Evolutionary conservation across 2,797 vertebrate genomes (phyloP).

Genomic region (Microcaecilia unicolor): DNA sequence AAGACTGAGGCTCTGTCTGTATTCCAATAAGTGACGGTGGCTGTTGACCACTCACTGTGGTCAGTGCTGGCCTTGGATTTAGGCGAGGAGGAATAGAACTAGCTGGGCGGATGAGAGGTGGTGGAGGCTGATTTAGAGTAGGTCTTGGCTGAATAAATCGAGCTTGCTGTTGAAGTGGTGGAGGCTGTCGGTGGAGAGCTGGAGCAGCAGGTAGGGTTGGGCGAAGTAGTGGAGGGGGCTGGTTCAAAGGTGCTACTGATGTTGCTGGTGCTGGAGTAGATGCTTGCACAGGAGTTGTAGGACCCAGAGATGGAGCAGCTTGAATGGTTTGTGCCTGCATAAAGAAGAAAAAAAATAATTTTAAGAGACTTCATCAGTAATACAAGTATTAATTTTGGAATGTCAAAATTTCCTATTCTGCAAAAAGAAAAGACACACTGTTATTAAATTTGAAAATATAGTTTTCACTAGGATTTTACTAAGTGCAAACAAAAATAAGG

Average conservation of each 20-base stretch:
- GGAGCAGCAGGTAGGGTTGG: conserved; percentile 86
- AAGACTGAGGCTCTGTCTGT: conserved; percentile 74
- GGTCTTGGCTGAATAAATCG: conserved; percentile 87
- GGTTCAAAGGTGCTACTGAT: conserved; percentile 70
- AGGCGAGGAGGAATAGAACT: conserved; percentile 84
- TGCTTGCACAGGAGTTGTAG: conserved; percentile 67
- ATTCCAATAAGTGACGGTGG: conserved; percentile 70
- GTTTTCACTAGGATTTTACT: too few species aligned
- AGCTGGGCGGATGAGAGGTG: conserved; percentile 85
- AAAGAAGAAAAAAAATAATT: conserved; percentile 45
- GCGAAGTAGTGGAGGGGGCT: conserved; percentile 88
- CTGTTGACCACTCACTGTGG: conserved; percentile 53
- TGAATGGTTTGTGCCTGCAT: conserved; percentile 60
- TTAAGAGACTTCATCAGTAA: too few species aligned
- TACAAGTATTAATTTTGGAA: too few species aligned
- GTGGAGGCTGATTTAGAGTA: conserved; percentile 83
- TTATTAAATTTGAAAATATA: too few species aligned
- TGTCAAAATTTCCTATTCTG: too few species aligned
- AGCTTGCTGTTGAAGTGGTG: conserved; percentile 88
- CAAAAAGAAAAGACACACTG: too few species aligned
- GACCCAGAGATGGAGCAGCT: conserved; percentile 70
- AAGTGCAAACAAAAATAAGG: too few species aligned
- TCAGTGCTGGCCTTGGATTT: conserved; percentile 76
- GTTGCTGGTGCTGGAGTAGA: conserved; percentile 58
- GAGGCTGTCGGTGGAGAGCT: conserved; percentile 89